Percentiles rank a stretch among this genome's conserved stretches.
phyloP scores from a whole-genome alignment of 2,797 vertebrate genomes.

The Melanotaenia pygmaea region DNA sequence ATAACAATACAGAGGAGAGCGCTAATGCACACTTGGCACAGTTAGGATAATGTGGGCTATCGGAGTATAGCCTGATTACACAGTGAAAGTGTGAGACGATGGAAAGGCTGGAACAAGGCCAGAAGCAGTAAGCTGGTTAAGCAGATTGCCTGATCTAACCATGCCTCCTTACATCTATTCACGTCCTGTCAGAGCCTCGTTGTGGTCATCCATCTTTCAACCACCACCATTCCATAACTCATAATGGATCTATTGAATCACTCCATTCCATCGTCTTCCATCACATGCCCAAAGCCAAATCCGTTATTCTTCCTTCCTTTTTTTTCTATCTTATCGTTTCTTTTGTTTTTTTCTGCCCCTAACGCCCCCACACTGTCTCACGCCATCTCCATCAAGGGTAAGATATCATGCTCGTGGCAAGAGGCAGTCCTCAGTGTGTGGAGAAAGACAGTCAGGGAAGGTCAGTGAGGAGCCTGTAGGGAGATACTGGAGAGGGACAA shows the following conservation, averaged over 20 bases:
- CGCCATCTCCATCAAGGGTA: constrained; percentile 66
- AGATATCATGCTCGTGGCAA: constrained; percentile 56
- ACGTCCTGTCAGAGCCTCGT: constrained; percentile 66
- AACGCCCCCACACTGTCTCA: constrained; percentile 39
- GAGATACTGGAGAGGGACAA: constrained; percentile 61
- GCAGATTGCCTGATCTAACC: constrained; percentile 66
- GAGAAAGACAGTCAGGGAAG: constrained; percentile 66
- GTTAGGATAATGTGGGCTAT: constrained; percentile 57
- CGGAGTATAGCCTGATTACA: constrained; percentile 58
- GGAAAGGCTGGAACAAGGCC: constrained; percentile 48
- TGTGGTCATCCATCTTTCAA: constrained; percentile 63
- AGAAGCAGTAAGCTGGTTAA: constrained; percentile 67
- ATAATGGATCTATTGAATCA: constrained; percentile 76
- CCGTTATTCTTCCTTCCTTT: constrained; percentile 54
- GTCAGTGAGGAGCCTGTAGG: constrained; percentile 68
- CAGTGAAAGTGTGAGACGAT: constrained; percentile 52
- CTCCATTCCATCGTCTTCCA: constrained; percentile 71
- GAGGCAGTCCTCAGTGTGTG: constrained; percentile 15
- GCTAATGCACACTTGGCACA: constrained; percentile 61
- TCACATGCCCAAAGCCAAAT: constrained; percentile 75
- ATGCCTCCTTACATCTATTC: constrained; percentile 70
- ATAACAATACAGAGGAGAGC: constrained; percentile 50
- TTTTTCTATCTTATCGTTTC: constrained; percentile 23
- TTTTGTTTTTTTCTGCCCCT: constrained; percentile 41
- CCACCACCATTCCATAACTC: constrained; percentile 43